A percentile compares a stretch with the other conserved stretches of the same genome.
These are phyloP conservation scores for Dusona sp. DNA, from an alignment of 2,888 invertebrate species.

Conservation along the genomic window DNA sequence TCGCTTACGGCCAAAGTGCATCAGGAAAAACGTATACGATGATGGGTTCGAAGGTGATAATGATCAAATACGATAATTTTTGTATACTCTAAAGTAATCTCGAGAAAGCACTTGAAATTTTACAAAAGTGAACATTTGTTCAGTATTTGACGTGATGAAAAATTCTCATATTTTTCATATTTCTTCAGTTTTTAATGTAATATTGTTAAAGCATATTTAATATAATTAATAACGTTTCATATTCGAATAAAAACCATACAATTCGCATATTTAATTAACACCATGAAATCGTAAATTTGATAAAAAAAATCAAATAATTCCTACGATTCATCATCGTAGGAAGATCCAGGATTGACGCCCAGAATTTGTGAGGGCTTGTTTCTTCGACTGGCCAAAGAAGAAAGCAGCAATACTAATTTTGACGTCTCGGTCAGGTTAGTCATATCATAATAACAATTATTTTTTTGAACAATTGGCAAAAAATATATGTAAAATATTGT, in stretches of 20 bases:
- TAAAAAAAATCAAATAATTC: slow-evolving; percentile 15
- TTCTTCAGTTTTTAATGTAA: neutral
- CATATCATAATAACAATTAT: neutral
- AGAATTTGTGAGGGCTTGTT: slow-evolving; percentile 86
- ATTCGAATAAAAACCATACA: too few relatives aligned
- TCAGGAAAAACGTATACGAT: slow-evolving; percentile 92
- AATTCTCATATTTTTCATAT: neutral
- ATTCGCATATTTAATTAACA: too few relatives aligned
- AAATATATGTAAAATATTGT: neutral
- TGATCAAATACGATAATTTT: neutral
- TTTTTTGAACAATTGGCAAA: neutral
- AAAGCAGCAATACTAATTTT: slow-evolving; percentile 77
- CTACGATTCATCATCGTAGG: slow-evolving; percentile 76
- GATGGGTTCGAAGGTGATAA: slow-evolving; percentile 87
- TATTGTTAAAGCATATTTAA: neutral
- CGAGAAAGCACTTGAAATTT: neutral
- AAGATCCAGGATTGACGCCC: slow-evolving; percentile 87
- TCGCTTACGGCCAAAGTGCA: slow-evolving; percentile 92
- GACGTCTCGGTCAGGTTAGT: slow-evolving; percentile 83
- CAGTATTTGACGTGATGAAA: neutral
- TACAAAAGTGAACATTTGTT: neutral
- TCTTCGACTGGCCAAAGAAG: slow-evolving; percentile 79
- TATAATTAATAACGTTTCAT: too few relatives aligned
- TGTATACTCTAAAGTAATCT: neutral
- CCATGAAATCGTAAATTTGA: neutral